These are phyloP conservation scores for Pemphigus obesinymphae DNA, from an alignment of 1,140 invertebrate genomes.

Conservation along the genomic window DNA sequence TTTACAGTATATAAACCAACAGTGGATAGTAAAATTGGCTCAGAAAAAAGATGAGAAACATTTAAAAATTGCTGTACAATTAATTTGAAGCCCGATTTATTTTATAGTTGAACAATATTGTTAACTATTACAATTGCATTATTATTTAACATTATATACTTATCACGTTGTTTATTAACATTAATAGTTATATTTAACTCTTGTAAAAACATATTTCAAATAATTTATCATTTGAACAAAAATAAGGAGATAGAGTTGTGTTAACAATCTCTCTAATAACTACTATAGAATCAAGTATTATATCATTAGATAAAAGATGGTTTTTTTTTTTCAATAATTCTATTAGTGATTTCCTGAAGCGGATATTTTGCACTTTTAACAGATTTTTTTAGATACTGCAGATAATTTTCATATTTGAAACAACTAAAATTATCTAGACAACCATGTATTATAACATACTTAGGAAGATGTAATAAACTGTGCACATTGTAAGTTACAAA, in stretches of 20 bases:
- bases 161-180: neutral
- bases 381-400: too few species aligned
- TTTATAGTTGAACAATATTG: neutral
- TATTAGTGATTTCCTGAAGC: too few species aligned
- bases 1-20: neutral
- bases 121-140: neutral
- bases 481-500: too few species aligned
- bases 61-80: neutral
- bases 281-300: neutral
- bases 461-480: too few species aligned
- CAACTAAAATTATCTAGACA: too few species aligned
- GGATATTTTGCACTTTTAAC: too few species aligned
- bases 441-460: too few species aligned
- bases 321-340: too few species aligned
- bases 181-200: neutral
- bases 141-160: neutral
- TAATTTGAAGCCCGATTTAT: neutral
- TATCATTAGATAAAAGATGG: too few species aligned
- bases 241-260: neutral
- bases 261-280: neutral
- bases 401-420: too few species aligned
- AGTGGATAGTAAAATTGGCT: neutral
- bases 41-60: neutral
- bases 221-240: neutral
- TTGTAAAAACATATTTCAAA: neutral